phyloP scores from a whole-genome alignment of 2,797 vertebrate genomes.

The Notoglanidium macrostoma region DNA sequence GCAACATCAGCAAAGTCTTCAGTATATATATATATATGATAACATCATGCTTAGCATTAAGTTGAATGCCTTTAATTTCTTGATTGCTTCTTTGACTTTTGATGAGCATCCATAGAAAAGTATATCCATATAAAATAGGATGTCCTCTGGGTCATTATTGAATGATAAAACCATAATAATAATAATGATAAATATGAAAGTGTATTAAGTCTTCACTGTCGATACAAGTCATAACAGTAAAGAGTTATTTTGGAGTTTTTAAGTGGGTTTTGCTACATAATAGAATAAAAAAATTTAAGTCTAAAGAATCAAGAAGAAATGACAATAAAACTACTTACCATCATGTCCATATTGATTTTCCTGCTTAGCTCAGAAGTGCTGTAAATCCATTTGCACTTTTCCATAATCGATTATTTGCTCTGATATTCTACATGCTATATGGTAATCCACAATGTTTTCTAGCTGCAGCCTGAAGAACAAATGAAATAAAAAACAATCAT shows the following conservation, averaged over 20 bases:
- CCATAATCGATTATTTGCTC: conserved; percentile 35
- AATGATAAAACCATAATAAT: no score
- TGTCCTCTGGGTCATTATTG: background rate
- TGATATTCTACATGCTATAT: conserved; percentile 5
- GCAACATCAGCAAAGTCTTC: background rate
- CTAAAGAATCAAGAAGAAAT: background rate
- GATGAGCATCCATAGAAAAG: background rate
- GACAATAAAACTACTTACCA: conserved; percentile 30
- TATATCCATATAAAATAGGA: background rate
- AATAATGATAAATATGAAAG: background rate
- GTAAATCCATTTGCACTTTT: conserved; percentile 46
- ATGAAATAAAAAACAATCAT: background rate
- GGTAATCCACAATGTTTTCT: background rate
- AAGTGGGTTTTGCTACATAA: background rate
- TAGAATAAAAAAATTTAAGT: background rate
- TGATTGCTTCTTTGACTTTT: background rate
- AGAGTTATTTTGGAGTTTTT: background rate
- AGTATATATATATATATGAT: background rate
- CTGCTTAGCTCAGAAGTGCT: conserved; percentile 52
- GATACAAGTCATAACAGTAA: background rate
- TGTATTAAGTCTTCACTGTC: background rate
- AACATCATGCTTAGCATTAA: background rate
- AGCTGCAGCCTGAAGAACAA: background rate
- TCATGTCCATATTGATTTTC: conserved; percentile 37
- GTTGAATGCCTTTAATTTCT: no score